Percentiles rank a stretch among this genome's conserved stretches.
Evolutionary conservation across 1,140 invertebrate genomes (phyloP).

Genomic region (Anthonomus grandis): DNA sequence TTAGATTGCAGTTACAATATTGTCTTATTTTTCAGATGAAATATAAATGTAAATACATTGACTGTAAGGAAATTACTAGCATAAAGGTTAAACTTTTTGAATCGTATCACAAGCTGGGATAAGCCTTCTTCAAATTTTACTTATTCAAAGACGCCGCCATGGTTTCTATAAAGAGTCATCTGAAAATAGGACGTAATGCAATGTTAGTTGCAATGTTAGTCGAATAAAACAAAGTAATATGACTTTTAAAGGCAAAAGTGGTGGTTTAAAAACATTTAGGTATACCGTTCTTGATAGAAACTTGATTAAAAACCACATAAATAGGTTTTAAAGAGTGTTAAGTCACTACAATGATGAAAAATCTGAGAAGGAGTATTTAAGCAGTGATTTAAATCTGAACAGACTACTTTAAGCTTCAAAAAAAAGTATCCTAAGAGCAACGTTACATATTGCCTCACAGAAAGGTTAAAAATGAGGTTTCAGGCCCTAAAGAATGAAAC

Average conservation of each 20-base stretch:
- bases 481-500: background rate
- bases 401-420: background rate
- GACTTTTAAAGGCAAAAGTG: no score
- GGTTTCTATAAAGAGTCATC: background rate
- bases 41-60: background rate
- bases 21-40: no score
- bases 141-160: no score
- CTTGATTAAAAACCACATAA: no score
- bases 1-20: no score
- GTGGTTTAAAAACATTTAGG: no score
- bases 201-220: background rate
- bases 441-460: background rate
- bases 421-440: background rate
- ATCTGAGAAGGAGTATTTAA: background rate
- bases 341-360: background rate
- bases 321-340: background rate
- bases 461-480: background rate
- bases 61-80: background rate
- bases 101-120: no score
- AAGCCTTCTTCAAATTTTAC: no score
- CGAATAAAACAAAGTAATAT: background rate
- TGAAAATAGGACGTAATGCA: background rate
- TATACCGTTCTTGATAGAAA: background rate
- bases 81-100: background rate
- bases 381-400: no score